Percentiles rank a stretch among this genome's conserved stretches.
phyloP scores from a whole-genome alignment of 30 jellyfish, hydroid and myxozoan genomes.

The Aurelia sp. region DNA sequence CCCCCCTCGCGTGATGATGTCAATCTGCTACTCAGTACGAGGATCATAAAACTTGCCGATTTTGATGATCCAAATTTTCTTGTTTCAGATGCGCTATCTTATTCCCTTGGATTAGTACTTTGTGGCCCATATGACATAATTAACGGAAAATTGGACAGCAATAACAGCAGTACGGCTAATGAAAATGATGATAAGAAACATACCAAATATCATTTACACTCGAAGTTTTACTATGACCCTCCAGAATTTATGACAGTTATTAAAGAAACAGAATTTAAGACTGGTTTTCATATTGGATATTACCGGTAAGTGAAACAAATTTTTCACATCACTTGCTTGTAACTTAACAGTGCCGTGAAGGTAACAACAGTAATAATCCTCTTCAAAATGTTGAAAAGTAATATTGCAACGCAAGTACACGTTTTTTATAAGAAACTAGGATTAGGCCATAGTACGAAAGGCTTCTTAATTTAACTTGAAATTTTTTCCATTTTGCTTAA shows the following conservation, averaged over 20 bases:
- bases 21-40: too few species aligned
- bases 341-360: too few species aligned
- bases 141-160: slow-evolving; percentile 13
- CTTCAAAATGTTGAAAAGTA: too few species aligned
- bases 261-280: slow-evolving; percentile 16
- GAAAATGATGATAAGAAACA: slow-evolving; percentile 7
- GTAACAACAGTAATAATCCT: too few species aligned
- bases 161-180: neutral
- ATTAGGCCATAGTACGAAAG: too few species aligned
- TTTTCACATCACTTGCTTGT: neutral
- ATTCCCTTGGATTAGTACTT: slow-evolving; percentile 50
- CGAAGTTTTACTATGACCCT: slow-evolving; percentile 75
- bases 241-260: slow-evolving; percentile 85
- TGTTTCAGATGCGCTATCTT: slow-evolving; percentile 53
- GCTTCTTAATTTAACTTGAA: too few species aligned
- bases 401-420: too few species aligned
- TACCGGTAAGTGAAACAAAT: slow-evolving; percentile 39
- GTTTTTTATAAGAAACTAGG: too few species aligned
- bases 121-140: slow-evolving; percentile 85
- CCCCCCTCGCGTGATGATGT: too few species aligned
- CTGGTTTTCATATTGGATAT: slow-evolving; percentile 79
- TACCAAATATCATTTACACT: slow-evolving; percentile 53
- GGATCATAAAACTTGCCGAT: too few species aligned
- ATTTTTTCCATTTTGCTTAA: too few species aligned
- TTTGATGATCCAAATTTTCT: neutral